phyloP scores from a whole-genome alignment of 2,113 vertebrate species.

The Nymphicus hollandicus region DNA sequence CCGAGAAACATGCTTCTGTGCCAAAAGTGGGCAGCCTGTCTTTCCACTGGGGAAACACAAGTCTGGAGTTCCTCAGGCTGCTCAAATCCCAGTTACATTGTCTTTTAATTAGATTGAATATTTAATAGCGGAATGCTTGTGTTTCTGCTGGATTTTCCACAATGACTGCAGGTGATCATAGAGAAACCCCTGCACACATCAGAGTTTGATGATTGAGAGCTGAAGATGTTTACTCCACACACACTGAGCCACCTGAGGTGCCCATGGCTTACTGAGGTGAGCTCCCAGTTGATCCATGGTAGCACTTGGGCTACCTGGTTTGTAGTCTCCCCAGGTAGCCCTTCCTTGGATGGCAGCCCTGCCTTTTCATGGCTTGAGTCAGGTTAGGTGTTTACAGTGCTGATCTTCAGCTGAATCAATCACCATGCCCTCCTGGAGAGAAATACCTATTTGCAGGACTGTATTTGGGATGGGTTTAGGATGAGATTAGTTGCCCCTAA shows the following conservation, averaged over 20 bases:
- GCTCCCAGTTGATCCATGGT: not conserved
- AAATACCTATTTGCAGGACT: not conserved
- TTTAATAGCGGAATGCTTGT: not conserved
- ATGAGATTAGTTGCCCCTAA: not conserved
- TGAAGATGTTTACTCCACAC: not conserved
- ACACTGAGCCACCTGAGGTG: not conserved
- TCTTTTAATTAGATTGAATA: conserved; percentile 38
- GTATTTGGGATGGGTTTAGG: not conserved
- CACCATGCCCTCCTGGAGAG: not conserved
- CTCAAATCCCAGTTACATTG: conserved; percentile 19
- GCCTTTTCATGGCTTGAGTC: not conserved
- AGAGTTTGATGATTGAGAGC: not conserved
- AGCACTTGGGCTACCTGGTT: not conserved
- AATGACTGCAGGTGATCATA: not conserved
- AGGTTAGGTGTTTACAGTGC: not conserved
- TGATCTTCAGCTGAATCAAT: not conserved
- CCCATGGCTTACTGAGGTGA: accelerated
- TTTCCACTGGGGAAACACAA: conserved; percentile 15
- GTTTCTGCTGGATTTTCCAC: not conserved
- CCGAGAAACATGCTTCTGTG: conserved; percentile 13
- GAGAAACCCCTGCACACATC: not conserved
- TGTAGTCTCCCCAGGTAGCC: not conserved
- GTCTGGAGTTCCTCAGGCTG: not conserved
- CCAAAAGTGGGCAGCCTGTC: conserved; percentile 40
- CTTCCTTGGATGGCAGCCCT: not conserved